Conservation (phyloP, 2,113 vertebrate genomes). For the Brachionichthys hirsutus region DNA sequence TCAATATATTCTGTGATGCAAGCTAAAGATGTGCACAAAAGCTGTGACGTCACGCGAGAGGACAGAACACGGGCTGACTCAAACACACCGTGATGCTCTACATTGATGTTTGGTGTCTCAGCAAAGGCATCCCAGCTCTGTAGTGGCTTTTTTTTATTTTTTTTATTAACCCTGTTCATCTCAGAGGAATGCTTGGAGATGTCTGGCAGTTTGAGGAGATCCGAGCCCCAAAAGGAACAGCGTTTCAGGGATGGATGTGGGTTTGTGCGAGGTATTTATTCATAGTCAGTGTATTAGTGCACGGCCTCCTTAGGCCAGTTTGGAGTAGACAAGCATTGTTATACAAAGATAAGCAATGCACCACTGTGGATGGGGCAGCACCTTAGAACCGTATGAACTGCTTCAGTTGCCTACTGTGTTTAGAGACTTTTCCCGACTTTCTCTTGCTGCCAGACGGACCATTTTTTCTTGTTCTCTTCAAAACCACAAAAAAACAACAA, state of each 20-base stretch:
- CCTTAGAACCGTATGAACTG: no score
- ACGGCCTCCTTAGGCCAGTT: no score
- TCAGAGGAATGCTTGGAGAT: conserved; percentile 72
- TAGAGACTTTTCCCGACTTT: no score
- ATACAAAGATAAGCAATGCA: no score
- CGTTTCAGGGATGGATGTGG: background rate
- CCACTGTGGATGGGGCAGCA: no score
- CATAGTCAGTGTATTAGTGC: no score
- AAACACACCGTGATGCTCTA: conserved; percentile 47
- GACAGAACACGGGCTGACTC: conserved; percentile 30
- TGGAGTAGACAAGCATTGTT: no score
- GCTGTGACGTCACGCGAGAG: conserved; percentile 50
- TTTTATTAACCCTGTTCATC: conserved; percentile 66
- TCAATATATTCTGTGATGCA: conserved; percentile 28
- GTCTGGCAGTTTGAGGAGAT: conserved; percentile 71
- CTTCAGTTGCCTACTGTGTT: no score
- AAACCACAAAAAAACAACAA: no score
- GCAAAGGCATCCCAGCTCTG: conserved; percentile 40
- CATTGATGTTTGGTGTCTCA: conserved; percentile 43
- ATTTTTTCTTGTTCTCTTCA: no score
- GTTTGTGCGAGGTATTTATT: no score
- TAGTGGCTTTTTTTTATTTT: conserved; percentile 24
- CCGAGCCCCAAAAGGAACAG: conserved; percentile 27
- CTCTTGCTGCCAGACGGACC: no score
- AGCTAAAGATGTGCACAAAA: conserved; percentile 58